A percentile compares a stretch with the other conserved stretches of the same genome.
Conservation (phyloP, 2,888 invertebrate species). For the Chrysodeixis includens region DNA sequence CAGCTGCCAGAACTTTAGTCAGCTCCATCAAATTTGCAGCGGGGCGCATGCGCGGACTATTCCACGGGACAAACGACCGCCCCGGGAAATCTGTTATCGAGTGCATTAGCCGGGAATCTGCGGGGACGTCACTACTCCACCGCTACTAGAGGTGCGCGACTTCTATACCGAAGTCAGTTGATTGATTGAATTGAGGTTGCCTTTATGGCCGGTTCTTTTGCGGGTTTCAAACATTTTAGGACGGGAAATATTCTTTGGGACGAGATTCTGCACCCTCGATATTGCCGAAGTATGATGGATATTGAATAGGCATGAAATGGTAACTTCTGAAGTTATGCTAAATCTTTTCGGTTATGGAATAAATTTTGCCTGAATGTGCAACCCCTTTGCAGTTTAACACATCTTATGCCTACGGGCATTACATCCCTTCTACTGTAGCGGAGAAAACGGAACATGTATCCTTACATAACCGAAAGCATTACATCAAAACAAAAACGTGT, state of each 20-base stretch:
- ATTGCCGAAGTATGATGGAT: not conserved
- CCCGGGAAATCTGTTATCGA: conserved; percentile 71
- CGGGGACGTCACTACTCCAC: conserved; percentile 50
- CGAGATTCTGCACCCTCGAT: not conserved
- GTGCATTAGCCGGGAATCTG: conserved; percentile 61
- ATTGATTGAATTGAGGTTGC: conserved; percentile 47
- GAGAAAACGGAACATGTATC: not conserved
- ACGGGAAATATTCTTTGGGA: not conserved
- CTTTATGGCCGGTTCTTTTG: conserved; percentile 9
- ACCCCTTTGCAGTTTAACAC: no score
- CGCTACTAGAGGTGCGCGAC: conserved; percentile 46
- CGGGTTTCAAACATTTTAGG: not conserved
- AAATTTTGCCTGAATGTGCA: no score
- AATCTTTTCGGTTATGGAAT: not conserved
- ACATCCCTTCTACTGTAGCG: no score
- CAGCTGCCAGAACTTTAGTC: conserved; percentile 35
- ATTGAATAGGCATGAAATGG: not conserved
- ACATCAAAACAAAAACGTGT: conserved; percentile 7
- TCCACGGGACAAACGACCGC: conserved; percentile 60
- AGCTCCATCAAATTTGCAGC: conserved; percentile 45
- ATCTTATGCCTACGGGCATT: no score
- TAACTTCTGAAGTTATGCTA: not conserved
- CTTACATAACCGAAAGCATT: not conserved
- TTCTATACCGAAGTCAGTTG: conserved; percentile 25
- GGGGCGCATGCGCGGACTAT: conserved; percentile 48